Conservation (phyloP, 1,140 invertebrate genomes). For the Polypedilum pembai region DNA sequence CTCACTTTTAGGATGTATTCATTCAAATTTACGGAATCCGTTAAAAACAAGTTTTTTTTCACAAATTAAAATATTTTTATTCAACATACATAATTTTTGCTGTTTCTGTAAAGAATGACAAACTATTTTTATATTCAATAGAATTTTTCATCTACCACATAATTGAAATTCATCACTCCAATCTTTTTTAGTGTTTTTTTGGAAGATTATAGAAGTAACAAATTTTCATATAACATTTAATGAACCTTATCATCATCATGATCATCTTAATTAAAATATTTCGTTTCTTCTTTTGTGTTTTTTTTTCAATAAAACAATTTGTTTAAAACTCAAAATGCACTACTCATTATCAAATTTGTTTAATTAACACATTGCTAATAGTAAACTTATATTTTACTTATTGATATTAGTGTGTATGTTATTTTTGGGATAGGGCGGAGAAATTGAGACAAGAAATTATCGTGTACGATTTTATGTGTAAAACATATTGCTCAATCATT, state of each 20-base stretch:
- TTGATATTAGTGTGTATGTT: too few species aligned
- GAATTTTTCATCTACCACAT: neutral
- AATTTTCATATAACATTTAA: neutral
- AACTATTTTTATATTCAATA: neutral
- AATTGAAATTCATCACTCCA: neutral
- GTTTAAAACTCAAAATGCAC: neutral
- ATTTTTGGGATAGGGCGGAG: too few species aligned
- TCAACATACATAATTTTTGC: neutral
- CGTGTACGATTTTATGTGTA: neutral
- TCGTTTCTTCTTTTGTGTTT: neutral
- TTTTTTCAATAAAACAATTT: neutral
- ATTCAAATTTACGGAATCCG: neutral
- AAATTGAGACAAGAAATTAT: too few species aligned
- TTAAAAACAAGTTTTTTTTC: neutral
- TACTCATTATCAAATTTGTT: constrained; percentile 12
- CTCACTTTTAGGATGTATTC: neutral
- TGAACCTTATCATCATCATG: neutral
- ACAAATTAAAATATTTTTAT: too few species aligned
- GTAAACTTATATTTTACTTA: neutral
- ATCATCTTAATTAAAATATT: neutral
- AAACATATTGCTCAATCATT: constrained; percentile 13
- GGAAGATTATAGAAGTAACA: neutral
- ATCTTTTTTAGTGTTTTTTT: neutral
- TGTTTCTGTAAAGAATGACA: neutral
- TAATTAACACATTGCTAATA: neutral